Evolutionary conservation across 2,113 vertebrate genomes (phyloP).

Genomic region (Tretioscincus oriximinensis): DNA sequence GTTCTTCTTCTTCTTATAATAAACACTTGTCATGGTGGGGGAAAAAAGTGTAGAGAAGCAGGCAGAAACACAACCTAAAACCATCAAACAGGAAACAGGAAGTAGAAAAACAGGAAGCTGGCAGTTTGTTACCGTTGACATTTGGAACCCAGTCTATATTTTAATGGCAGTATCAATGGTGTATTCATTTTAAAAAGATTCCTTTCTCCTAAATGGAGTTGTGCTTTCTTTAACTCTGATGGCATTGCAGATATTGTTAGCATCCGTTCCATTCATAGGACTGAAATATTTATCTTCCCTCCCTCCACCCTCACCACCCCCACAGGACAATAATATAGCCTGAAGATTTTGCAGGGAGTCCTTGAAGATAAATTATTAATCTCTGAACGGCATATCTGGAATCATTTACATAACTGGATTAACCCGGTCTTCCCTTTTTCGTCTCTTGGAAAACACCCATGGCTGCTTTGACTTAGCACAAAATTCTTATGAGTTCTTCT

Average conservation of each 20-base stretch:
- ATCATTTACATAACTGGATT: conserved; percentile 62
- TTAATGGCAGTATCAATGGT: background rate
- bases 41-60: too few relatives aligned
- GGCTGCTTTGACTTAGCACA: conserved; percentile 56
- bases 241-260: conserved; percentile 8
- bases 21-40: too few relatives aligned
- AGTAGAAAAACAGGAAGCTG: too few relatives aligned
- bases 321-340: conserved; percentile 23
- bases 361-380: conserved; percentile 52
- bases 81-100: too few relatives aligned
- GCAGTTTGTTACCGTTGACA: too few relatives aligned
- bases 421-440: conserved; percentile 45
- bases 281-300: background rate
- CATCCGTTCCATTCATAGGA: background rate
- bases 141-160: background rate
- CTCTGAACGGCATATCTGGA: conserved; percentile 40
- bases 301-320: background rate
- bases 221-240: conserved; percentile 11
- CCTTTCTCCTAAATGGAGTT: background rate
- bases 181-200: background rate
- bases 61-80: too few relatives aligned
- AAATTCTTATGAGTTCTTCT: conserved; percentile 55
- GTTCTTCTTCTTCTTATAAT: too few relatives aligned
- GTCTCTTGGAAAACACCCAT: conserved; percentile 51
- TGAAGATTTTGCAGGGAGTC: conserved; percentile 23